Conservation (phyloP, 2,113 vertebrate species). For the Cairina moschata region DNA sequence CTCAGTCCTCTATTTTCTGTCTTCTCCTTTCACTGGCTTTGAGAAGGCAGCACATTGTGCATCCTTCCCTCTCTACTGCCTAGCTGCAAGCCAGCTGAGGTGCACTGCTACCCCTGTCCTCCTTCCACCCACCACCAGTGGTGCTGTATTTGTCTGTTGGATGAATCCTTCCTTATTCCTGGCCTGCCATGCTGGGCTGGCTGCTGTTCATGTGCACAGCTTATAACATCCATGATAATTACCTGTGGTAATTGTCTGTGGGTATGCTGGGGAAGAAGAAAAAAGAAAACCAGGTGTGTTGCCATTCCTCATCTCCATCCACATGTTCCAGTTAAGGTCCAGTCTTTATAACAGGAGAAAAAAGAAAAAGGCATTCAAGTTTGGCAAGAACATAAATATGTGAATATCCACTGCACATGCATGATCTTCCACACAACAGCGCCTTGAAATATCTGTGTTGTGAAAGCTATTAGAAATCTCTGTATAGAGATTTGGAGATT, state of each 20-base stretch:
- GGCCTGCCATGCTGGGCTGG: background rate
- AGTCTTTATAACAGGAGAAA: background rate
- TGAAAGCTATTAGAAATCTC: background rate
- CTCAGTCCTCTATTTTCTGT: background rate
- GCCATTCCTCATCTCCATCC: background rate
- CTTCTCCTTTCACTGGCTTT: background rate
- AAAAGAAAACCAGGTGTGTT: background rate
- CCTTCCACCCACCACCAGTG: background rate
- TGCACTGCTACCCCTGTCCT: background rate
- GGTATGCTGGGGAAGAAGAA: background rate
- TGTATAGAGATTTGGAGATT: background rate
- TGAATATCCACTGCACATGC: background rate
- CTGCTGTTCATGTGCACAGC: background rate
- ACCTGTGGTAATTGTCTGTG: fast-evolving
- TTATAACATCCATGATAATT: background rate
- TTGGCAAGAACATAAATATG: background rate
- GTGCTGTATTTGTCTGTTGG: background rate
- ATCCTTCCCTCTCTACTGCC: background rate
- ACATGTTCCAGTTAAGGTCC: background rate
- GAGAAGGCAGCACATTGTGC: background rate
- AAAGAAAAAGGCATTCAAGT: background rate
- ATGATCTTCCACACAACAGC: background rate
- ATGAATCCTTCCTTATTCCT: background rate
- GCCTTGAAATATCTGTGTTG: background rate
- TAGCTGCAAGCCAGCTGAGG: background rate